Evolutionary conservation across 2,888 invertebrate genomes (phyloP).

Genomic region (Yponomeuta malinellus): DNA sequence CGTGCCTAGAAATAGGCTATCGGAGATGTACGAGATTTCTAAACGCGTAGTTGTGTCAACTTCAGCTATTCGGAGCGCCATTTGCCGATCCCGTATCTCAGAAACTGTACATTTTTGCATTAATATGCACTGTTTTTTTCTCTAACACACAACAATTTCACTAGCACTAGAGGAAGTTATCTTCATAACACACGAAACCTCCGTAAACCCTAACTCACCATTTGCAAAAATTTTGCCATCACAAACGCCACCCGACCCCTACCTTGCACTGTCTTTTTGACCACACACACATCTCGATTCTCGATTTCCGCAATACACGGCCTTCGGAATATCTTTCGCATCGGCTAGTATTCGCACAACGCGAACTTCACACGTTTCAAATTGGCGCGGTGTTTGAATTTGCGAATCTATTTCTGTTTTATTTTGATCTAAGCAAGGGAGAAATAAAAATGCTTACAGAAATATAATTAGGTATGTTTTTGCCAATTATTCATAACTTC

Average conservation of each 20-base stretch:
- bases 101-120: constrained; percentile 62
- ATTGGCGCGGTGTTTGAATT: constrained; percentile 67
- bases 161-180: constrained; percentile 57
- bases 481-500: too few species aligned
- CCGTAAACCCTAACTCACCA: constrained; percentile 81
- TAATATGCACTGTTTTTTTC: constrained; percentile 61
- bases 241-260: constrained; percentile 87
- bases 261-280: constrained; percentile 83
- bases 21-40: constrained; percentile 60
- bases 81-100: constrained; percentile 72
- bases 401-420: constrained; percentile 27
- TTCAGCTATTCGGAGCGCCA: constrained; percentile 75
- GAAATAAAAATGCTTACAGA: background rate
- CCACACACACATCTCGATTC: constrained; percentile 69
- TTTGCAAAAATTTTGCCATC: constrained; percentile 86
- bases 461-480: too few species aligned
- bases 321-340: constrained; percentile 79
- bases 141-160: constrained; percentile 57
- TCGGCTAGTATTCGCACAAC: constrained; percentile 75
- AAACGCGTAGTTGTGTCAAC: constrained; percentile 76
- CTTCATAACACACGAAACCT: constrained; percentile 49
- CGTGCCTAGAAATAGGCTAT: constrained; percentile 57
- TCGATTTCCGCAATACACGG: constrained; percentile 78
- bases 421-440: background rate
- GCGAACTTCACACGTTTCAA: constrained; percentile 73